These are phyloP conservation scores for Sminthurides bifidus DNA, from an alignment of 1,140 invertebrate genomes.

Conservation along the genomic window DNA sequence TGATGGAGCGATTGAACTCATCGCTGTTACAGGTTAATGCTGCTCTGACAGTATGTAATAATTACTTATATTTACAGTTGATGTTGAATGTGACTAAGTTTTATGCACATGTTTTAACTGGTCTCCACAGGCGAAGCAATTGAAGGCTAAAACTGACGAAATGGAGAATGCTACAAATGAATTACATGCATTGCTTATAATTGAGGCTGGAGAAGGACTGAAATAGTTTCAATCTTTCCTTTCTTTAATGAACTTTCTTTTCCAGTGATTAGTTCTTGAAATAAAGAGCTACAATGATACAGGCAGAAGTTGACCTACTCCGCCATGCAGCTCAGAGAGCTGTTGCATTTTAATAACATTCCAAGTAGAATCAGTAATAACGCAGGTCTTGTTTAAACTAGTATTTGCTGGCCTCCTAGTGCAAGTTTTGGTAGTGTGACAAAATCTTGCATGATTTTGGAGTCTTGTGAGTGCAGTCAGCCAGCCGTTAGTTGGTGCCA, in stretches of 20 bases:
- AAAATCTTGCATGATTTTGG: constrained; percentile 46
- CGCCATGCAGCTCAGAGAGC: too few species aligned
- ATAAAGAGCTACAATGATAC: too few species aligned
- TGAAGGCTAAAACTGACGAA: constrained; percentile 12
- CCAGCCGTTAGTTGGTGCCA: constrained; percentile 60
- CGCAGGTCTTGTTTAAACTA: constrained; percentile 44
- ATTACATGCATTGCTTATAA: constrained; percentile 23
- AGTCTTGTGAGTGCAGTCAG: constrained; percentile 52
- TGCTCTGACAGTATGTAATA: background rate
- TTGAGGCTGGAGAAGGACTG: constrained; percentile 27
- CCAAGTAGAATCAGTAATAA: too few species aligned
- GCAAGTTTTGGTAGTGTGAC: constrained; percentile 42
- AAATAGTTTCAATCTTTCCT: constrained; percentile 11
- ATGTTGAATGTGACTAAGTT: background rate
- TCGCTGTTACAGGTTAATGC: background rate
- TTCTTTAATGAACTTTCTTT: background rate
- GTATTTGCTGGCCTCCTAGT: constrained; percentile 37
- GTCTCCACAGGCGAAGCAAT: constrained; percentile 12
- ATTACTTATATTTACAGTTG: background rate
- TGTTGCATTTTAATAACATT: too few species aligned
- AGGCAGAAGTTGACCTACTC: too few species aligned
- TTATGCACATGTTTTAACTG: background rate
- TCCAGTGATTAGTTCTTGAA: background rate
- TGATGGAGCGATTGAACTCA: constrained; percentile 24
- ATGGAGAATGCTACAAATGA: constrained; percentile 22